These are phyloP conservation scores for Tuta absoluta DNA, from an alignment of 2,888 invertebrate genomes.

Conservation along the genomic window DNA sequence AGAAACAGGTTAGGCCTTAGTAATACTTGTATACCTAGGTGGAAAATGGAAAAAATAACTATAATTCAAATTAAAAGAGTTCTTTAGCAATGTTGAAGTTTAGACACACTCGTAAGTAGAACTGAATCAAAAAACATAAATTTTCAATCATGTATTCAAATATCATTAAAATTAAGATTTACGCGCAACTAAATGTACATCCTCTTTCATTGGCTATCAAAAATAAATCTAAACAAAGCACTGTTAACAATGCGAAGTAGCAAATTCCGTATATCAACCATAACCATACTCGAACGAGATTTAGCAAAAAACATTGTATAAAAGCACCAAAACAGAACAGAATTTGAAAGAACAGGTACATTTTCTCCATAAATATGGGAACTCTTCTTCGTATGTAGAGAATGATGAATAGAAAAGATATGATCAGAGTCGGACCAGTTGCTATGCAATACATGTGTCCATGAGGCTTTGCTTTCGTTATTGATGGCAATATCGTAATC, in stretches of 20 bases:
- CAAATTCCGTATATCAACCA: constrained; percentile 71
- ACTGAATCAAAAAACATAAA: background rate
- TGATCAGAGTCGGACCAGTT: constrained; percentile 69
- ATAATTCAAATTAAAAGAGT: too few species aligned
- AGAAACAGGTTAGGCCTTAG: background rate
- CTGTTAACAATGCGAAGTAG: constrained; percentile 67
- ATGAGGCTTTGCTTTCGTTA: constrained; percentile 55
- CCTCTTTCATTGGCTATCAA: constrained; percentile 75
- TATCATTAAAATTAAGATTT: constrained; percentile 24
- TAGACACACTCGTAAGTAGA: too few species aligned
- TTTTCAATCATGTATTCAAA: background rate
- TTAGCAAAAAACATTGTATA: constrained; percentile 71
- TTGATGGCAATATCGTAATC: constrained; percentile 59
- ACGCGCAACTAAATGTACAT: constrained; percentile 76
- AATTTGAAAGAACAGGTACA: constrained; percentile 77
- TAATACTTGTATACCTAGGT: too few species aligned
- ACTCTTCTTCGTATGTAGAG: constrained; percentile 69
- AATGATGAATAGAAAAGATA: constrained; percentile 68
- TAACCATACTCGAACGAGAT: constrained; percentile 65
- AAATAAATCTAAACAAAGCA: constrained; percentile 67
- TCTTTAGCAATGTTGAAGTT: background rate
- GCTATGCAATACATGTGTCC: constrained; percentile 78
- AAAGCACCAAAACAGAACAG: constrained; percentile 74
- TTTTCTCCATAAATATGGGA: constrained; percentile 75
- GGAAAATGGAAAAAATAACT: too few species aligned